Conservation (phyloP, 2,888 invertebrate genomes). For the Thymelicus lineola region DNA sequence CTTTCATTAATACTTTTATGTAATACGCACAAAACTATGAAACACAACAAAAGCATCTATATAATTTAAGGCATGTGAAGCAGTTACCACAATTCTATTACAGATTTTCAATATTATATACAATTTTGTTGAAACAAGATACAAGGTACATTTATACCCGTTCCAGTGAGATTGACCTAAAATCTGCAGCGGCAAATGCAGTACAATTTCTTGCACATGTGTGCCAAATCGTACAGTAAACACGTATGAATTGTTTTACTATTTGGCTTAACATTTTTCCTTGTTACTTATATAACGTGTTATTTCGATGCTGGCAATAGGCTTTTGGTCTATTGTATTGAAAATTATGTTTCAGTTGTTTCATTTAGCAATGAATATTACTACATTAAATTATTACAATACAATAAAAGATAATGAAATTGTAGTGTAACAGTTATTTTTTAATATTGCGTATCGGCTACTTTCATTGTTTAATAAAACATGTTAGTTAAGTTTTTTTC, state of each 20-base stretch:
- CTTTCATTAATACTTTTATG: too few species aligned
- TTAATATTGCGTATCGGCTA: too few species aligned
- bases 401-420: too few species aligned
- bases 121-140: neutral
- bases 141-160: neutral
- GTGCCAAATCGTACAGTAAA: constrained; percentile 26
- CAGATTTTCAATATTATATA: neutral
- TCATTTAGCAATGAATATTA: too few species aligned
- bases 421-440: too few species aligned
- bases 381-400: too few species aligned
- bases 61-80: too few species aligned
- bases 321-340: neutral
- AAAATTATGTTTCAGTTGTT: neutral
- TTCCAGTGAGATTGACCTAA: constrained; percentile 8
- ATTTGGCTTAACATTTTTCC: constrained; percentile 18
- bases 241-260: constrained; percentile 24
- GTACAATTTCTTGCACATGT: constrained; percentile 11
- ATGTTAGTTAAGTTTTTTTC: too few species aligned
- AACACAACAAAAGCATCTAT: too few species aligned
- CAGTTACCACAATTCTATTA: neutral
- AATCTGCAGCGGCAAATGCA: constrained; percentile 7
- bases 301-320: neutral
- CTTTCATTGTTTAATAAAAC: too few species aligned
- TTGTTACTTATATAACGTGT: constrained; percentile 10
- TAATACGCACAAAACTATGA: too few species aligned